Evolutionary conservation across 2,888 invertebrate genomes (phyloP), one percentile per base, ranked within the genome.

Genomic region (Leptopilina drosophilae): DNA sequence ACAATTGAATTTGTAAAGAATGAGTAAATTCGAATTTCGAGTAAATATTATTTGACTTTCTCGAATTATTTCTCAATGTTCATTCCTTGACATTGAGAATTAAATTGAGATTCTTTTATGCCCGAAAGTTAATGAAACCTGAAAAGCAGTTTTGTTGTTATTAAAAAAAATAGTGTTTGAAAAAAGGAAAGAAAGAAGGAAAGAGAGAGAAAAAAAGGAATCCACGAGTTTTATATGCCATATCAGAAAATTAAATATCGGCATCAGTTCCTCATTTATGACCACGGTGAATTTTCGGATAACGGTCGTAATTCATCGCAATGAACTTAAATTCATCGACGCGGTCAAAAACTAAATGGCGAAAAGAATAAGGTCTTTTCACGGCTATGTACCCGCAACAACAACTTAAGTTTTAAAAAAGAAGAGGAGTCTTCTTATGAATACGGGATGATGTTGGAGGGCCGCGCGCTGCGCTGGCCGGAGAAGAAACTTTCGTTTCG

Each of bases 361-460:
- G 73, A 73, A 73, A 73, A 73, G 73, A 59, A 59, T 56, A 73
- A 73, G 73, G 73, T 56, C 33, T 56, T 33, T 59, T 73, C 40
- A 56, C 56, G 73, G 73, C 11, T 33, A 40, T 42, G 42, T 42
- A 42, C 8, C 33, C 0, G 20, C 33, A 33, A 33, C 33, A 33
- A 33, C 33, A 69, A 69, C 67, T 26, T 20, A 20, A 20, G 20
- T 20, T 69, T 69, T 33, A 33, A 33, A 69, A 14, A 12, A 26
- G 69, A 26, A 9, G 49, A 49, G 56, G 9, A 33, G 33, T 33
- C n/a, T 53, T 73, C 76, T 64, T 59, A 76, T 64, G 78, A 66
- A 33, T 77, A 64, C 77, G 64, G 56, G 75, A 80, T 59, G 75
- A 80, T 59, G 80, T 33, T 77, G 76, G 64, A 59, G 82, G 65